A percentile compares a stretch with the other conserved stretches of the same genome.
Conservation (phyloP, 2,113 vertebrate genomes). For the Rhinolophus sinicus region DNA sequence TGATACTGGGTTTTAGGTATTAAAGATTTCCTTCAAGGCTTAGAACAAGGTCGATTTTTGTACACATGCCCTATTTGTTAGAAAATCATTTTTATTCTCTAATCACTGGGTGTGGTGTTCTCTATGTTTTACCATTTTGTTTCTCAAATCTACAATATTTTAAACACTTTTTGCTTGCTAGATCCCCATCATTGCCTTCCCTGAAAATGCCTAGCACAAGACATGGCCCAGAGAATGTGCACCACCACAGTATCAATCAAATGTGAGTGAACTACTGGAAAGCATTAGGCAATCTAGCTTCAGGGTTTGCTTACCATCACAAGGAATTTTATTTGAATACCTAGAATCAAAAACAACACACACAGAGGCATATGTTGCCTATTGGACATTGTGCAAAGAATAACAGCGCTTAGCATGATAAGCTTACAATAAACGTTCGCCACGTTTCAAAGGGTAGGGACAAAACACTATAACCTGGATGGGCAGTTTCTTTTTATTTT, state of each 20-base stretch:
- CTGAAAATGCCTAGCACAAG: neutral
- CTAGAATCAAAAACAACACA: conserved; percentile 14
- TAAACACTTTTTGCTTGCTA: neutral
- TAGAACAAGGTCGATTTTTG: neutral
- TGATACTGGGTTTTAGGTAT: neutral
- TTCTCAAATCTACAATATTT: neutral
- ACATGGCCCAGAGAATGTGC: neutral
- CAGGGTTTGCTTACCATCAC: neutral
- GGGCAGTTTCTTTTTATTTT: conserved; percentile 14
- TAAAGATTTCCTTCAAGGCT: neutral
- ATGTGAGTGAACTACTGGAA: neutral
- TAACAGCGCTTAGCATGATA: neutral
- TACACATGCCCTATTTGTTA: neutral
- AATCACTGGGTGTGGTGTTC: neutral
- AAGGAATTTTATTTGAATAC: neutral
- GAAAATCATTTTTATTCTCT: neutral
- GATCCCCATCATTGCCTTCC: neutral
- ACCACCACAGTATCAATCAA: neutral
- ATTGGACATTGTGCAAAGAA: neutral
- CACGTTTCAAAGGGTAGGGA: conserved; percentile 8
- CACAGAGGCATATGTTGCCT: neutral
- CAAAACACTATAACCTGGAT: conserved; percentile 12
- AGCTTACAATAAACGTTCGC: neutral
- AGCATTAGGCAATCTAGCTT: neutral
- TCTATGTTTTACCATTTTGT: neutral